Percentiles rank a stretch among this genome's conserved stretches.
Evolutionary conservation across 1,140 invertebrate species (phyloP).

Genomic region (Drosophila lacertosa): DNA sequence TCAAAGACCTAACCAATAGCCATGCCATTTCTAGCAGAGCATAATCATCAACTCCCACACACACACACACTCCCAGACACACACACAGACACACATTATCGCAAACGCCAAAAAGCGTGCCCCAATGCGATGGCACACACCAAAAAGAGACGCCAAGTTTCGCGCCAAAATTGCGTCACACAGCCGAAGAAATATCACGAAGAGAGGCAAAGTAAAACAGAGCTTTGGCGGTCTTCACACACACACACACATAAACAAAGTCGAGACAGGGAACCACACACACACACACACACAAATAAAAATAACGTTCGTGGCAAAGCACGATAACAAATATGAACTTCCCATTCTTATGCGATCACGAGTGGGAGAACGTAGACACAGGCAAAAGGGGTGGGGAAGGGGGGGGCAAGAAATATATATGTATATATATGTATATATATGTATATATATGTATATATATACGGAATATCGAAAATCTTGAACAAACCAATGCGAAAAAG

Average conservation of each 20-base stretch:
- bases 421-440: too few species aligned
- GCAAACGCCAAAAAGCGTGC: constrained; percentile 39
- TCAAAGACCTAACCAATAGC: background rate
- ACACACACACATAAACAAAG: constrained; percentile 4
- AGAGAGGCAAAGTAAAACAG: constrained; percentile 23
- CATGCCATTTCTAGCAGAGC: background rate
- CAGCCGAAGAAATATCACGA: constrained; percentile 22
- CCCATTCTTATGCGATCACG: constrained; percentile 44
- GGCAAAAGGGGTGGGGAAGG: constrained; percentile 26
- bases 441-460: too few species aligned
- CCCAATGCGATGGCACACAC: too few species aligned
- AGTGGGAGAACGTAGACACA: constrained; percentile 38
- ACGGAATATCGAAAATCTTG: constrained; percentile 46
- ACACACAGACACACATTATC: constrained; percentile 38
- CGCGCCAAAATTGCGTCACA: constrained; percentile 79
- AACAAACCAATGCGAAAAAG: constrained; percentile 48
- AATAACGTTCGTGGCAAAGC: constrained; percentile 62
- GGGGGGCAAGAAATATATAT: constrained; percentile 41
- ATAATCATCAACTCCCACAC: background rate
- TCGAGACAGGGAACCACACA: too few species aligned
- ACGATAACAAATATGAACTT: constrained; percentile 76
- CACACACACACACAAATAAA: constrained; percentile 20
- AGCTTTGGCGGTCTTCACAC: constrained; percentile 59
- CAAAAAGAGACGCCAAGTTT: constrained; percentile 72
- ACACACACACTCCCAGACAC: constrained; percentile 1